phyloP scores from a whole-genome alignment of 2,797 vertebrate genomes.

The Euthynnus affinis region DNA sequence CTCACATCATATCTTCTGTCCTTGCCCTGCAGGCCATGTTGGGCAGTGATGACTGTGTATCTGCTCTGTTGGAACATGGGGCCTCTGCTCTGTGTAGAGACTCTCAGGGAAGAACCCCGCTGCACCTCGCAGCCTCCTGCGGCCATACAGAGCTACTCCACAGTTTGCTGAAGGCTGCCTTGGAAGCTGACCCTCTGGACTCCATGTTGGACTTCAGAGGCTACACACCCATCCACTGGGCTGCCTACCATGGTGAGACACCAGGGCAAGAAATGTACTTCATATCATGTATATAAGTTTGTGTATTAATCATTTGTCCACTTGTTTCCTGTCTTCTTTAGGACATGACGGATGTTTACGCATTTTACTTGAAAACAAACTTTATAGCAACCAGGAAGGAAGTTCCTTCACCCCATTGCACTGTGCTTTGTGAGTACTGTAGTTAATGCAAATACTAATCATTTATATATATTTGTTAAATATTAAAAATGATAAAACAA shows the following conservation, averaged over 20 bases:
- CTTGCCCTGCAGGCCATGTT: conserved; percentile 87
- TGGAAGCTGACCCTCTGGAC: conserved; percentile 90
- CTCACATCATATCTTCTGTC: conserved; percentile 1
- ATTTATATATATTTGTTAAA: background rate
- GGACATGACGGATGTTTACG: conserved; percentile 96
- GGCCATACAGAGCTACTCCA: conserved; percentile 90
- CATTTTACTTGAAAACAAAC: conserved; percentile 97
- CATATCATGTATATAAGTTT: background rate
- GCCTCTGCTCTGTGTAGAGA: conserved; percentile 94
- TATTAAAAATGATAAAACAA: background rate
- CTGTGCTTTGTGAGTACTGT: conserved; percentile 95
- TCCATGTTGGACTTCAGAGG: conserved; percentile 92
- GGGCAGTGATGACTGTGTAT: conserved; percentile 92
- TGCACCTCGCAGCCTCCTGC: conserved; percentile 93
- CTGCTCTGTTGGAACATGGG: conserved; percentile 94
- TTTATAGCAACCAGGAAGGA: conserved; percentile 90
- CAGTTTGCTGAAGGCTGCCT: conserved; percentile 89
- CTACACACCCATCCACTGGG: conserved; percentile 96
- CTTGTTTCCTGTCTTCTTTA: conserved; percentile 66
- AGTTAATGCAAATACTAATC: background rate
- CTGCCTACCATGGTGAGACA: conserved; percentile 93
- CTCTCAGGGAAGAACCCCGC: conserved; percentile 91
- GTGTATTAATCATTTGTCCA: conserved; percentile 3
- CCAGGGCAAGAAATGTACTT: background rate
- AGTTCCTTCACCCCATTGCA: conserved; percentile 96